Evolutionary conservation across 2,113 vertebrate genomes (phyloP).

Genomic region (Misgurnus mizolepis): DNA sequence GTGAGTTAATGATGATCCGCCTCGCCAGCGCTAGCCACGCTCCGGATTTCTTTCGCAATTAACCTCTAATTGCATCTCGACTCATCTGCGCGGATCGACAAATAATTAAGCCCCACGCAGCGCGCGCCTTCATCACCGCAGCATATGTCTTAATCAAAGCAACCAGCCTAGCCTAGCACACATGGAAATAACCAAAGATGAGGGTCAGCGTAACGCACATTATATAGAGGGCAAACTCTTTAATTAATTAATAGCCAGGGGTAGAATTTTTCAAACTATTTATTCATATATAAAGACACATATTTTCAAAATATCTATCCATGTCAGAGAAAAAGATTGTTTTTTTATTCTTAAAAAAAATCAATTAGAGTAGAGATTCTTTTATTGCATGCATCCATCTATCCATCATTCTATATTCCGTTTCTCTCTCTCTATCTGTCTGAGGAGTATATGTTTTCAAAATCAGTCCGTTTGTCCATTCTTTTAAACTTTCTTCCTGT

Average conservation of each 20-base stretch:
- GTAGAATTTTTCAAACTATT: too few relatives aligned
- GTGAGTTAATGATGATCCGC: conserved; percentile 67
- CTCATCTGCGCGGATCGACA: conserved; percentile 66
- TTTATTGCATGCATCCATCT: too few relatives aligned
- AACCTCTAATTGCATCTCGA: conserved; percentile 70
- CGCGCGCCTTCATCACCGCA: conserved; percentile 35
- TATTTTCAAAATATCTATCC: background rate
- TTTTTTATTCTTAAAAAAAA: too few relatives aligned
- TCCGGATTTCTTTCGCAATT: conserved; percentile 70
- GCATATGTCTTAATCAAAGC: conserved; percentile 47
- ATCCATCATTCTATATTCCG: too few relatives aligned
- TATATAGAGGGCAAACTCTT: background rate
- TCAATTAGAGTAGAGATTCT: too few relatives aligned
- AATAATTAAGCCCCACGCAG: conserved; percentile 64
- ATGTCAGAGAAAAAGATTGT: too few relatives aligned
- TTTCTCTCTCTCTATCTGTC: too few relatives aligned
- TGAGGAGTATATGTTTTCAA: too few relatives aligned
- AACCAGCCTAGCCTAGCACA: background rate
- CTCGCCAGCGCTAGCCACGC: conserved; percentile 38
- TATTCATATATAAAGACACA: too few relatives aligned
- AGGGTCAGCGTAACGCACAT: conserved; percentile 10
- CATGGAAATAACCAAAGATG: conserved; percentile 14
- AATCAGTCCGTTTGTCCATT: too few relatives aligned
- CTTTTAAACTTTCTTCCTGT: too few relatives aligned
- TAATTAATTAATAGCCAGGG: too few relatives aligned